Evolutionary conservation across 2,113 vertebrate species (phyloP), one percentile per base, ranked within the genome.

Genomic region (Myotis brandtii): DNA sequence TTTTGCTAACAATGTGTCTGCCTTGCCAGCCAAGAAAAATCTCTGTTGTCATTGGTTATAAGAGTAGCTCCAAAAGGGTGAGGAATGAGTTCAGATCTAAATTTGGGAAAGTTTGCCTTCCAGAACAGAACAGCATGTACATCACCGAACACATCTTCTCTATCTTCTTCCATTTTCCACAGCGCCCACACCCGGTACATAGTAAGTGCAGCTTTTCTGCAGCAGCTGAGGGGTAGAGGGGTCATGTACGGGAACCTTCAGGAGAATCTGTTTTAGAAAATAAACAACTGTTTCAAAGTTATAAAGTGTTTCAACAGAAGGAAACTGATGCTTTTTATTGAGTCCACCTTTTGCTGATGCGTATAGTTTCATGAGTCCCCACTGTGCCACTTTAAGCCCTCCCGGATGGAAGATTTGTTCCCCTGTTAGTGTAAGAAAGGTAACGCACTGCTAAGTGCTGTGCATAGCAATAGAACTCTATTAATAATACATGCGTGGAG

Each of bases 401-500:
- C 83, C 50, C 76, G 69, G 67, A 79, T 43, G 48, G 76, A 86
- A 93, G 85, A 89, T 96, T 91, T 92, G 77, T 84, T 96, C 56
- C 81, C 79, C 34, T 66, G 85, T 93, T 95, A 91, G 85, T 93
- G n/a, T 94, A 85, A 95, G 93, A 91, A 97, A 96, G 86, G 86
- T 95, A 96, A 96, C 34, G 0, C 73, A 86, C 86, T 95, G 91
- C 85, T 94, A 97, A 97, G 91, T 96, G 94, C 95, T 86, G 16
- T 89, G 73, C 20, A 4, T 48, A 83, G 92, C 0, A 9, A 86
- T 93, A 83, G 85, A 93, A 93, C 50, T 93, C 92, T 89, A 96
- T 98, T 96, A 96, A 97, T 98, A 98, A 97, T 96, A 94, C 82
- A 96, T 97, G 80, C 32, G 50, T 94, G 70, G 62, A 97, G 82